These are phyloP conservation scores for Ochotona princeps DNA, from an alignment of 2,113 vertebrate species.

Conservation along the genomic window DNA sequence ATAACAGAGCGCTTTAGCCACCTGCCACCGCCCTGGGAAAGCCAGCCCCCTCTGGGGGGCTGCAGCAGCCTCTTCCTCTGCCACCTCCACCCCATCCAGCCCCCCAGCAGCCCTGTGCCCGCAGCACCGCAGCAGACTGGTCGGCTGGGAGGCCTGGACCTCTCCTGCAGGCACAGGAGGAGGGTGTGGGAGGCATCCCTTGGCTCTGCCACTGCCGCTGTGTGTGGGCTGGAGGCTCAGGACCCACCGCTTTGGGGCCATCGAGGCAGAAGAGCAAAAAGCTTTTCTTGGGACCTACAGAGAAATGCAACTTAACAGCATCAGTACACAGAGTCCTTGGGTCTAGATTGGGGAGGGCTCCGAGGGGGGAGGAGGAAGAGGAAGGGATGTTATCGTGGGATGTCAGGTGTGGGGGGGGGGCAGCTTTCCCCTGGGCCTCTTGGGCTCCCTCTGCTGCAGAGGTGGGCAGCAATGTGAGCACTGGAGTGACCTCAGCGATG, in stretches of 20 bases:
- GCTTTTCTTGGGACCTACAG: constrained; percentile 16
- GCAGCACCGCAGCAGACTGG: background rate
- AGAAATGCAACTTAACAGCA: background rate
- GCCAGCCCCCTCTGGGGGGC: background rate
- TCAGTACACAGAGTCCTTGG: background rate
- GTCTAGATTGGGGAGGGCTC: background rate
- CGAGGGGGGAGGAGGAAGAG: constrained; percentile 24
- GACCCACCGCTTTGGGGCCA: background rate
- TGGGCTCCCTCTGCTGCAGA: background rate
- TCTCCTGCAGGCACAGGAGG: background rate
- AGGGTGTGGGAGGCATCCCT: background rate
- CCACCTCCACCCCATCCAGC: background rate
- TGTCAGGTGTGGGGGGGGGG: background rate
- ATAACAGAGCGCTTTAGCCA: constrained; percentile 73
- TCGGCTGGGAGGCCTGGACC: background rate
- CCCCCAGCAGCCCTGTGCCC: background rate
- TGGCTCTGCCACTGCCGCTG: background rate
- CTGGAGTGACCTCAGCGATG: background rate
- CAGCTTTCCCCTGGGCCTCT: constrained; percentile 13
- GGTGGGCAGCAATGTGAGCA: background rate
- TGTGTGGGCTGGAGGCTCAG: background rate
- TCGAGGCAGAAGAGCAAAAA: background rate
- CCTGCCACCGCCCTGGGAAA: constrained; percentile 15
- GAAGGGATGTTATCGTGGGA: background rate
- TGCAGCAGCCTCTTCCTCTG: background rate